Conservation (phyloP, 1,140 invertebrate species). For the Plutomurus gul region DNA sequence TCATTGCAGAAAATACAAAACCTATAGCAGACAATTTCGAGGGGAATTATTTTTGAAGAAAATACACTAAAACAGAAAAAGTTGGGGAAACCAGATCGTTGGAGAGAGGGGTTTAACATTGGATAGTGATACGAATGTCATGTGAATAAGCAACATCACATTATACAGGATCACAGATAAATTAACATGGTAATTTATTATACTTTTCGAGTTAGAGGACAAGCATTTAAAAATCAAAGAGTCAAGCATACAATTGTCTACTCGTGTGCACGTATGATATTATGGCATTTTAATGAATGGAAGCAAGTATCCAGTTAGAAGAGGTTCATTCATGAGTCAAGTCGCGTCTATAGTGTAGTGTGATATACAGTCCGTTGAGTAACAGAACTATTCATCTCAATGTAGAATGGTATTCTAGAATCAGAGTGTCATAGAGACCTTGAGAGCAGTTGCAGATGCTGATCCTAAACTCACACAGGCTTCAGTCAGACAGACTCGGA, state of each 20-base stretch:
- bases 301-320: background rate
- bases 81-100: no score
- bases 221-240: background rate
- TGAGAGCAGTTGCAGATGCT: background rate
- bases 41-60: no score
- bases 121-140: no score
- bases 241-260: background rate
- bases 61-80: no score
- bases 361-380: no score
- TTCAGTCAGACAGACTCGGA: background rate
- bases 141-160: background rate
- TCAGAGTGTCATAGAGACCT: background rate
- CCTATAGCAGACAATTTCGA: no score
- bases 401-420: background rate
- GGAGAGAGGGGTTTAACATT: no score
- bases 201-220: background rate
- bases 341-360: background rate
- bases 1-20: no score
- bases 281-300: background rate
- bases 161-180: background rate
- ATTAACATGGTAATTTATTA: constrained; percentile 1
- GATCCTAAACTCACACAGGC: background rate
- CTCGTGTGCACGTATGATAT: background rate
- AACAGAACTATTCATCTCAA: no score
- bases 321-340: background rate